Base-by-base conservation (phyloP, 1,140 invertebrate species). In the Helicoverpa zea region DNA sequence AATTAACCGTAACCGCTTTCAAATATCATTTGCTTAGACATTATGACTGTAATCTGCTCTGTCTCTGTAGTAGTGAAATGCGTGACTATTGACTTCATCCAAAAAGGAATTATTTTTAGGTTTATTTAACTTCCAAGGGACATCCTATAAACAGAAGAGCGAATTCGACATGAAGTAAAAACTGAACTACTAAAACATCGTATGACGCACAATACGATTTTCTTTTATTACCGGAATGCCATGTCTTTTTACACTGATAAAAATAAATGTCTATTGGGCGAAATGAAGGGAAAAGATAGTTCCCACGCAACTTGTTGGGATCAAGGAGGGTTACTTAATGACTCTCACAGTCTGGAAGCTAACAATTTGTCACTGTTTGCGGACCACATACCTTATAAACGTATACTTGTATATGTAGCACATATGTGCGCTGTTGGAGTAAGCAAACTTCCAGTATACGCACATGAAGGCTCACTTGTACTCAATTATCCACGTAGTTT, bases 251-350 rank as follows among this genome's bases (percentile, higher is more conserved):
- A 52, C 66, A n/a, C 12, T 51, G 30, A 75, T 47, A 63, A 49
- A 75, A 49, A 75, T 75, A 61, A 59, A 61, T 75, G 18, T 73
- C 54, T 63, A 63, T 75, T 59, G 56, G 13, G 18, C 13, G 13
- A 18, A 75, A 75, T 75, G 58, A 75, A 75, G 29, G 58, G 35
- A 59, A 73, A 58, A 30, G 70, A 18, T 3, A 43, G 56, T 75
- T 75, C 73, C 73, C 35, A 75, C 73, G 56, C 18, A 63, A 61
- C 12, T 75, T 73, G 70, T 10, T 29, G 23, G 43, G 73, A 75
- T 75, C 73, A 75, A 75, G 49, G 66, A 66, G 43, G 73, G 35
- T 61, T 75, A 61, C 58, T 75, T 61, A 75, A 75, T 61, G 73
- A 61, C 52, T 43, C 70, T 73, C 56, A 54, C 47, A 70, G 66